Evolutionary conservation across 1,140 invertebrate species (phyloP).

Genomic region (Temnothorax curvispinosus): DNA sequence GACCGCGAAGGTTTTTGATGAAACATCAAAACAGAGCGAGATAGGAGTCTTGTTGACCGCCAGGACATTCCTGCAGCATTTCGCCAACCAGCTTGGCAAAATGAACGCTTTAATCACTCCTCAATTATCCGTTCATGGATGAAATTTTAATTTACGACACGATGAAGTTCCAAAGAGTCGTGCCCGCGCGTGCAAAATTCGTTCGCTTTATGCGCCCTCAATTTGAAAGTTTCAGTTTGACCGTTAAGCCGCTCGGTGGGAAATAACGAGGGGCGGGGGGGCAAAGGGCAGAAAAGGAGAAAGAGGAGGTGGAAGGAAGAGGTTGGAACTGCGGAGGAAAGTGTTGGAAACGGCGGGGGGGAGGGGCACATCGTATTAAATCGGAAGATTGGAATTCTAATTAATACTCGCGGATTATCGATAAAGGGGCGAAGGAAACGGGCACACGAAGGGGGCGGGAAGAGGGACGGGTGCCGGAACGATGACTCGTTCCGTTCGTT

Average conservation of each 20-base stretch:
- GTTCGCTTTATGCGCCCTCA: conserved; percentile 68
- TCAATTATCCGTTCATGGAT: conserved; percentile 72
- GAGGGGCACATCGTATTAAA: conserved; percentile 68
- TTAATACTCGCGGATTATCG: conserved; percentile 76
- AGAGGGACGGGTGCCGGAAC: conserved; percentile 35
- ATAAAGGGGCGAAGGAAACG: conserved; percentile 60
- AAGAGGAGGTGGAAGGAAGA: conserved; percentile 2
- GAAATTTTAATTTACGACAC: conserved; percentile 75
- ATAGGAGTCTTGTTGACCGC: conserved; percentile 18
- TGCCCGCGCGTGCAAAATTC: conserved; percentile 64
- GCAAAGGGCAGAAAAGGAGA: not conserved
- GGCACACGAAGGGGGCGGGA: not conserved
- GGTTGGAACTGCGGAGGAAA: conserved; percentile 18
- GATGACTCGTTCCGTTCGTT: conserved; percentile 57
- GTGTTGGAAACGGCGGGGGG: conserved; percentile 6
- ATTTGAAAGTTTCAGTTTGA: conserved; percentile 74
- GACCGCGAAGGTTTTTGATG: not conserved
- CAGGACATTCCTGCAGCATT: conserved; percentile 28
- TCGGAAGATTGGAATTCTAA: conserved; percentile 79
- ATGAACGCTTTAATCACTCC: conserved; percentile 66
- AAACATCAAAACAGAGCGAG: not conserved
- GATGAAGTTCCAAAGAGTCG: conserved; percentile 69
- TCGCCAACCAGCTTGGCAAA: conserved; percentile 47
- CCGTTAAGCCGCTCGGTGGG: conserved; percentile 64
- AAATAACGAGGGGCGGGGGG: conserved; percentile 28